phyloP scores from a whole-genome alignment of 2,797 vertebrate genomes.

The Harpagifer antarcticus region DNA sequence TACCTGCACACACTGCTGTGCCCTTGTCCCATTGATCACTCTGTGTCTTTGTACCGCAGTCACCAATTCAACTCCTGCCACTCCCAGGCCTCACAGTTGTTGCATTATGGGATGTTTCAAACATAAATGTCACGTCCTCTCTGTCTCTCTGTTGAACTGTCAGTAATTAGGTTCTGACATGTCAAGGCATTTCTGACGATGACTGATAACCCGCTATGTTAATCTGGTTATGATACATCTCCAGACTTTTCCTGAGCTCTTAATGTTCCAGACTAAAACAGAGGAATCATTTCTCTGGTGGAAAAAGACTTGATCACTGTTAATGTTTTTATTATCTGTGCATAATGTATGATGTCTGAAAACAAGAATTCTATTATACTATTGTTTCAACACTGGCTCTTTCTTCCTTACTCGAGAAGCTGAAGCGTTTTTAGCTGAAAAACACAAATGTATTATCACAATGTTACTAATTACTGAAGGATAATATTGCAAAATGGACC shows the following conservation, averaged over 20 bases:
- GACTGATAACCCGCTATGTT: slow-evolving; percentile 24
- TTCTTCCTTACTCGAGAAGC: slow-evolving; percentile 71
- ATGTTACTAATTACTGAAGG: slow-evolving; percentile 82
- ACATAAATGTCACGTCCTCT: slow-evolving; percentile 24
- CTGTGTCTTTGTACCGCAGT: slow-evolving; percentile 19
- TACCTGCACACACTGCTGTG: slow-evolving; percentile 67
- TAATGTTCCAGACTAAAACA: slow-evolving; percentile 46
- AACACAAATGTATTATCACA: slow-evolving; percentile 65
- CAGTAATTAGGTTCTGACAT: slow-evolving; percentile 59
- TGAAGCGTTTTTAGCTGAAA: slow-evolving; percentile 65
- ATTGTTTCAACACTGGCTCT: slow-evolving; percentile 83
- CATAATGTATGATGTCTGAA: slow-evolving; percentile 80
- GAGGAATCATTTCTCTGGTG: slow-evolving; percentile 52
- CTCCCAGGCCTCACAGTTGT: slow-evolving; percentile 50
- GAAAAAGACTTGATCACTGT: slow-evolving; percentile 70
- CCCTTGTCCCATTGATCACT: slow-evolving; percentile 48
- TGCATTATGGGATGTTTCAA: slow-evolving; percentile 69
- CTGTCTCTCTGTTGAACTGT: slow-evolving; percentile 46
- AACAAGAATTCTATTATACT: slow-evolving; percentile 75
- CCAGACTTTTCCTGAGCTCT: slow-evolving; percentile 62
- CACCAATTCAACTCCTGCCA: slow-evolving; percentile 20
- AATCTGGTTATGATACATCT: slow-evolving; percentile 29
- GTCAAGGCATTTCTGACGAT: slow-evolving; percentile 42
- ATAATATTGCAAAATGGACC: slow-evolving; percentile 72
- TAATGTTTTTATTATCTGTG: slow-evolving; percentile 78